Evolutionary conservation across 2,113 vertebrate species (phyloP), one percentile per base, ranked within the genome.

Genomic region (Rhabdornis inornatus): DNA sequence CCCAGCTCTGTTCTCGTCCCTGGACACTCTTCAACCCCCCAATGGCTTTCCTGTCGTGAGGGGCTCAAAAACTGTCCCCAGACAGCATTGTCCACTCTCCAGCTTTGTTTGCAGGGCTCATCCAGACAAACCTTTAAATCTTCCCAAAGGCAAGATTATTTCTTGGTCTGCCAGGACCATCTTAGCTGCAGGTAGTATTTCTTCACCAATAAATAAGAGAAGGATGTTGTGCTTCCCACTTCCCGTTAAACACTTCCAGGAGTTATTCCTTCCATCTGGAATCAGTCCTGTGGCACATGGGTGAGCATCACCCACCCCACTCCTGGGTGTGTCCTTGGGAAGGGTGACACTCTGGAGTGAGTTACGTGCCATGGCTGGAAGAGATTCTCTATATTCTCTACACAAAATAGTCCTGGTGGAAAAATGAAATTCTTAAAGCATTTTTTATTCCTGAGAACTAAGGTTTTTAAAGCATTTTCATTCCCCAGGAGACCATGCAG

Each of bases 31-130:
- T 11, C 60, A 75, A 11, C 15, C 15, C 28, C 45, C 45, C 33
- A 30, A 3, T 15, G 20, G 3, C 13, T 63, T 31, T 35, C 4
- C 37, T 52, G 60, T 30, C 0, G 0, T 28, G 68, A 65, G 37
- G 7, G 1, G 19, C 19, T 28, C 60, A 20, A 66, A 89, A 74
- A 5, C 19, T 39, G 45, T 1, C 45, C 52, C 45, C 47, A 60
- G 1, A 83, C 17, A 69, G 28, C 83, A 13, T 19, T 3, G 0
- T 31, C n/a, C 8, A 0, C 15, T 37, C 39, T 6, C 56, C 14
- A 53, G 7, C 33, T 53, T 70, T 45, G 25, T 49, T 49, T 57
- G 30, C 56, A 27, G 33, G 20, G 22, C 23, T 66, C 40, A 18
- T 27, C 37, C 55, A 39, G 40, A 47, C 50, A 19, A 27, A n/a